phyloP scores from a whole-genome alignment of 2,888 invertebrate species.

The Ormyrus pomaceus region DNA sequence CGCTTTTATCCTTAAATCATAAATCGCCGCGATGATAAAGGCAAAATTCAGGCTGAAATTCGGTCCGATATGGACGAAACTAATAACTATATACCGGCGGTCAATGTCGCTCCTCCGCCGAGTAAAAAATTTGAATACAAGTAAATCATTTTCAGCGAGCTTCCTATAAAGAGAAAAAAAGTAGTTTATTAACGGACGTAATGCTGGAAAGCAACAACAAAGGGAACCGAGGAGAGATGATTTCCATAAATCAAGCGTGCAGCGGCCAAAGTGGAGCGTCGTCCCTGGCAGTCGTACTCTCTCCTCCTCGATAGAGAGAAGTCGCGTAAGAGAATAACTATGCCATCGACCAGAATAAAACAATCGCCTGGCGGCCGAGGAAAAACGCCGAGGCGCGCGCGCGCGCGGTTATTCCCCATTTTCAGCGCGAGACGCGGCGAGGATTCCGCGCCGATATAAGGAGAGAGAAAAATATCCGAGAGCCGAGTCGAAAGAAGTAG shows the following conservation, averaged over 20 bases:
- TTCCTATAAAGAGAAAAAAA: too few species aligned
- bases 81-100: too few species aligned
- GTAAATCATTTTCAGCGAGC: too few species aligned
- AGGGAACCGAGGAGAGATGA: background rate
- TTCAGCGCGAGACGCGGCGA: too few species aligned
- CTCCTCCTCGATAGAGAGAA: background rate
- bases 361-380: constrained; percentile 1
- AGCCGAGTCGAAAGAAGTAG: background rate
- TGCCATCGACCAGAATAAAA: constrained; percentile 41
- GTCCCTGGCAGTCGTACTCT: constrained; percentile 6
- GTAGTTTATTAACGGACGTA: too few species aligned
- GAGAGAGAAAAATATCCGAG: too few species aligned
- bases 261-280: constrained; percentile 29
- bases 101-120: too few species aligned
- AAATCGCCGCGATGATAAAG: background rate
- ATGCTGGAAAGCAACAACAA: too few species aligned
- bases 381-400: background rate
- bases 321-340: constrained; percentile 33
- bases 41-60: too few species aligned
- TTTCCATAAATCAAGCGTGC: constrained; percentile 40
- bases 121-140: too few species aligned
- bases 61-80: too few species aligned
- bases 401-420: background rate
- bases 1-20: constrained; percentile 1
- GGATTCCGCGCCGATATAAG: too few species aligned